These are phyloP conservation scores for Calonectris borealis DNA, from an alignment of 2,113 vertebrate species.

Conservation along the genomic window DNA sequence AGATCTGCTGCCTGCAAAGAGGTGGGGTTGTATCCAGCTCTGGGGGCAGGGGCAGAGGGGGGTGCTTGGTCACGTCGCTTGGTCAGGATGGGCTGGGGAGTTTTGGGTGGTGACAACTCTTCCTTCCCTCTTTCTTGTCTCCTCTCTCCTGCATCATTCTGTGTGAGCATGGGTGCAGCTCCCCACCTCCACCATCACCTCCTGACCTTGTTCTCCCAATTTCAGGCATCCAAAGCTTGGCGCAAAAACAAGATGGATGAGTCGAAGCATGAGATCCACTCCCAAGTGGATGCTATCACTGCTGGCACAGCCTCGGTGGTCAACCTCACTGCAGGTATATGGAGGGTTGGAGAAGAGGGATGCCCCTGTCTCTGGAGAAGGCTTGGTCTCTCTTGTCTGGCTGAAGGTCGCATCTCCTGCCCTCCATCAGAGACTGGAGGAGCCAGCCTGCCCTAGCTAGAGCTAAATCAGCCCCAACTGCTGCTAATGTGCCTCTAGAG, in stretches of 20 bases:
- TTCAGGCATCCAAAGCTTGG: constrained; percentile 91
- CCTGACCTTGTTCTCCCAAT: not conserved
- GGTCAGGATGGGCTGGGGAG: not conserved
- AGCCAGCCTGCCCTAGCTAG: not conserved
- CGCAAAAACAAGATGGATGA: constrained; percentile 96
- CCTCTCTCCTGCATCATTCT: not conserved
- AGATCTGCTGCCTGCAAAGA: not conserved
- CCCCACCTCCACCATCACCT: not conserved
- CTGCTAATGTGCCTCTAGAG: not conserved
- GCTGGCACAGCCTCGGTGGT: constrained; percentile 93
- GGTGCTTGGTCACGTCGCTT: not conserved
- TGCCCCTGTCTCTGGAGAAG: not conserved
- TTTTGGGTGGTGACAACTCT: not conserved
- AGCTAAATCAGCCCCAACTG: not conserved
- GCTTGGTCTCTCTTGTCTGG: not conserved
- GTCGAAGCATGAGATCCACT: constrained; percentile 95
- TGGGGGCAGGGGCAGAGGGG: not conserved
- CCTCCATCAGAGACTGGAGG: not conserved
- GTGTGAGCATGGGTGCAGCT: not conserved
- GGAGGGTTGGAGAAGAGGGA: not conserved
- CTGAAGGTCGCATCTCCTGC: not conserved
- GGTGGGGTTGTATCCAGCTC: not conserved
- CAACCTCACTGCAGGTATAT: constrained; percentile 87
- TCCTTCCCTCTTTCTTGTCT: not conserved
- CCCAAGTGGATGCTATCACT: constrained; percentile 94